Evolutionary conservation across 2,113 vertebrate genomes (phyloP), one percentile per base, ranked within the genome.

Genomic region (Aythya baeri): DNA sequence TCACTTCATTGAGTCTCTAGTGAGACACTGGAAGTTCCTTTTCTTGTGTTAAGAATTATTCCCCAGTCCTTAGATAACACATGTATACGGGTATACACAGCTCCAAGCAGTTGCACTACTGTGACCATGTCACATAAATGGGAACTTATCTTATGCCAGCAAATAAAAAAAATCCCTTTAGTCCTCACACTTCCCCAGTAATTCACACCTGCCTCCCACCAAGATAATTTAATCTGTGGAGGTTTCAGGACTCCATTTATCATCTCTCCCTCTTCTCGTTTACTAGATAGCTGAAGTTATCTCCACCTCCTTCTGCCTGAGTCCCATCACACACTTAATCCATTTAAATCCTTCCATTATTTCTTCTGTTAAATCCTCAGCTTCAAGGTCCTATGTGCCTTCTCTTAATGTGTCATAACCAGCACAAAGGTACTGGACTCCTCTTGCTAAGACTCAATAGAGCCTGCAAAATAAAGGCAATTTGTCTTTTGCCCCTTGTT

Each of bases 191-290:
- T 86, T 93, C 29, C 16, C 70, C 38, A 49, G 57, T 83, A 95
- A 91, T 94, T 95, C 94, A 92, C 91, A 94, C 89, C 89, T 96
- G 78, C 66, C 70, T 94, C 86, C 55, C 44, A 88, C 70, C 31
- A 66, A 50, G 77, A 70, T 86, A 93, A 89, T 58, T 95, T 88
- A 86, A 96, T 88, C 93, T 93, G 62, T 78, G 66, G 73, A 72
- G 65, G 83, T 57, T 93, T 95, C 73, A 72, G 46, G 65, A 58
- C 68, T 88, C 72, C 27, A 55, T 88, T 83, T 93, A 81, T 93
- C 88, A 90, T 72, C 34, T 65, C 76, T 79, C 46, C 50, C 55
- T 93, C 77, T 90, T 88, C 57, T 59, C 80, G 32, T 86, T 93
- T 91, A 73, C 66, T 44, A 70, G 36, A 68, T 49, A 75, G 46